A percentile compares a stretch with the other conserved stretches of the same genome.
phyloP scores from a whole-genome alignment of 2,888 invertebrate species.

The Hypolimnas misippus region DNA sequence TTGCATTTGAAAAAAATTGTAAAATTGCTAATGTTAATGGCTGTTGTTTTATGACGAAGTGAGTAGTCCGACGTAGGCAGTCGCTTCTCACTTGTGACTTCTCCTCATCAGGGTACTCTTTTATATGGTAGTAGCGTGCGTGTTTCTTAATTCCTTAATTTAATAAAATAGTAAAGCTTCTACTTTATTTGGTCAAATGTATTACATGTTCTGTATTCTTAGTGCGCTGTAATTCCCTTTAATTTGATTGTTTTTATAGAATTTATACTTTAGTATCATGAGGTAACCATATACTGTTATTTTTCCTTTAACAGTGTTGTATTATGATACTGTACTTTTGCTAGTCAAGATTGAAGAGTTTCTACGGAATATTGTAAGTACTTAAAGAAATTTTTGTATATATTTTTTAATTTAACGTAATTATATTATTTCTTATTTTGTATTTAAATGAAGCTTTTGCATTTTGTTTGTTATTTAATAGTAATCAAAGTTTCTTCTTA shows the following conservation, averaged over 20 bases:
- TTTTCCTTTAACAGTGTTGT: neutral
- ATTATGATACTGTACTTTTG: neutral
- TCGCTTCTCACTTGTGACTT: slow-evolving; percentile 82
- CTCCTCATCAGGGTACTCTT: slow-evolving; percentile 47
- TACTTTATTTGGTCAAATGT: slow-evolving; percentile 75
- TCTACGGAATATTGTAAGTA: too few relatives aligned
- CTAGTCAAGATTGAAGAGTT: neutral
- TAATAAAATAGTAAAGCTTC: slow-evolving; percentile 81
- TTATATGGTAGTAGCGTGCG: slow-evolving; percentile 77
- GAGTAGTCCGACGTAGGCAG: slow-evolving; percentile 80
- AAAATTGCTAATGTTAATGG: slow-evolving; percentile 40
- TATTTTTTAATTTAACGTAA: too few relatives aligned
- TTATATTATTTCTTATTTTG: too few relatives aligned
- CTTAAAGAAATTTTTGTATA: too few relatives aligned
- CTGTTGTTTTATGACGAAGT: slow-evolving; percentile 68
- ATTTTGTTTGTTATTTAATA: too few relatives aligned
- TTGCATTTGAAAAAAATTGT: slow-evolving; percentile 45
- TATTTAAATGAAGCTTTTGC: too few relatives aligned
- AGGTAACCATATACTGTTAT: slow-evolving; percentile 13
- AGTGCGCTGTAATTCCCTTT: slow-evolving; percentile 60
- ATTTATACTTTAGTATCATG: slow-evolving; percentile 22
- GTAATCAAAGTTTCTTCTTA: too few relatives aligned
- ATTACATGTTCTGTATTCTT: slow-evolving; percentile 66
- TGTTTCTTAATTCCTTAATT: slow-evolving; percentile 83
- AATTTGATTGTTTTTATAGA: slow-evolving; percentile 48